Evolutionary conservation across 2,888 invertebrate genomes (phyloP).

Genomic region (Abrostola tripartita): DNA sequence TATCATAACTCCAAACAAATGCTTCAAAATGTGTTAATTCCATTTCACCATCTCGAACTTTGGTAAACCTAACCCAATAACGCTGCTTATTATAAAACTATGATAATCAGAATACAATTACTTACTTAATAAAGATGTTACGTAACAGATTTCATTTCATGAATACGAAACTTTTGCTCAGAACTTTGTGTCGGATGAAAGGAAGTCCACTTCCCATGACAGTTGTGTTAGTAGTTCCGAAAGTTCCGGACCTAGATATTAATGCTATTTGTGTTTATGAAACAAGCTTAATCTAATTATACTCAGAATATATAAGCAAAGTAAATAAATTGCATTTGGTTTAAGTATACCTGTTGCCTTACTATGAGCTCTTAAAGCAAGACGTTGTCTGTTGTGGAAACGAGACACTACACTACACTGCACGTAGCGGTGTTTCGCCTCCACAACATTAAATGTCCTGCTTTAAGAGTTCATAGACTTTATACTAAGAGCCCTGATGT

Average conservation of each 20-base stretch:
- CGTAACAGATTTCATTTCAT: slow-evolving; percentile 7
- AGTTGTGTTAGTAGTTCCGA: slow-evolving; percentile 11
- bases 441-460: no score
- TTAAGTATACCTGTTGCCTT: no score
- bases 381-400: no score
- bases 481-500: no score
- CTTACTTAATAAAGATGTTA: slow-evolving; percentile 15
- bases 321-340: no score
- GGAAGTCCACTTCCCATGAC: slow-evolving; percentile 11
- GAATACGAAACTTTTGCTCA: slow-evolving; percentile 11
- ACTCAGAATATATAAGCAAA: no score
- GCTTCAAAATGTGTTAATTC: no score
- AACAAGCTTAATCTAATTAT: background rate
- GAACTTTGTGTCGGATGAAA: slow-evolving; percentile 8
- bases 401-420: no score
- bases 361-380: no score
- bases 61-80: background rate
- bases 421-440: no score
- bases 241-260: background rate
- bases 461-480: no score
- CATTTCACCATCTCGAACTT: background rate
- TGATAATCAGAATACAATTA: slow-evolving; percentile 1
- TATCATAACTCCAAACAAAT: no score
- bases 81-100: slow-evolving; percentile 6
- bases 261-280: background rate